phyloP scores from a whole-genome alignment of 2,113 vertebrate species.

The Axis porcinus region DNA sequence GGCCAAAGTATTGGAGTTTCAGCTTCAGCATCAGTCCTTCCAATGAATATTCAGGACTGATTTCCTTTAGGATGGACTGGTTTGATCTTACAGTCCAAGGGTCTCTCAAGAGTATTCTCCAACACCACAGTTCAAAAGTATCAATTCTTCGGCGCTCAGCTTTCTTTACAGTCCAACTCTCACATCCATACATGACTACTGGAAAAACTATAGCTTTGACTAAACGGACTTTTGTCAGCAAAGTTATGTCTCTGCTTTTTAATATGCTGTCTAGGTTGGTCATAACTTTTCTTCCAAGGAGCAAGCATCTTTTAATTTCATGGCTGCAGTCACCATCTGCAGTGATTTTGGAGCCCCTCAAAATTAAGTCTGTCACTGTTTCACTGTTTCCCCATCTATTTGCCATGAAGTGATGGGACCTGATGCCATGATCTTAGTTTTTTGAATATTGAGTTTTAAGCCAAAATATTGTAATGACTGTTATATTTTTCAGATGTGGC shows the following conservation, averaged over 20 bases:
- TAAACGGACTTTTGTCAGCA: neutral
- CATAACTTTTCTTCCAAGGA: neutral
- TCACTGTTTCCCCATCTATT: neutral
- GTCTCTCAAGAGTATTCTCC: neutral
- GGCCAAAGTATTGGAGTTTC: neutral
- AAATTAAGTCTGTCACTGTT: neutral
- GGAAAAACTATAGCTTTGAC: neutral
- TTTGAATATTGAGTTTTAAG: neutral
- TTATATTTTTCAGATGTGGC: conserved; percentile 86
- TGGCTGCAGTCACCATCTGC: neutral
- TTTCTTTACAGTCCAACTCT: neutral
- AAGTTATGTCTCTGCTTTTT: neutral
- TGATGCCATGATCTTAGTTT: neutral
- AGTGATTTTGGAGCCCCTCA: neutral
- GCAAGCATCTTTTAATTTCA: neutral
- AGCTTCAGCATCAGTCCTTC: neutral
- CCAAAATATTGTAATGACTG: neutral
- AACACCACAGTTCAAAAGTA: neutral
- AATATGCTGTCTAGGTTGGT: neutral
- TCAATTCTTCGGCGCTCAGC: rapidly evolving
- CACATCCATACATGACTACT: neutral
- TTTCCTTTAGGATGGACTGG: neutral
- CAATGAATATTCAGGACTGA: neutral
- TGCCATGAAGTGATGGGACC: neutral
- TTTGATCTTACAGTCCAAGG: neutral